Conservation (phyloP, 2,113 vertebrate species). For the Craseonycteris thonglongyai region DNA sequence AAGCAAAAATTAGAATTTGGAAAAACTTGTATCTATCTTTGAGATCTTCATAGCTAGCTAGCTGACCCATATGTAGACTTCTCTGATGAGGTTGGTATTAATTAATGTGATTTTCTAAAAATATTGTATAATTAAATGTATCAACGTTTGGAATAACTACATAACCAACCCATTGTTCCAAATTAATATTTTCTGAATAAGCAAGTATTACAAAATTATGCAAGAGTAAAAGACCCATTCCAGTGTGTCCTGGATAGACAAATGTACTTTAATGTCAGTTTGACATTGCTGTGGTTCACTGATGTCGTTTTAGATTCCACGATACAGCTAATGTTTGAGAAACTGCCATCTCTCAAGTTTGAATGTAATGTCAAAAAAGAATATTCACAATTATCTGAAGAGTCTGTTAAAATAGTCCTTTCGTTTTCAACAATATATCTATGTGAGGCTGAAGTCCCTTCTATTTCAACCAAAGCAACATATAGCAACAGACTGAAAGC, state of each 20-base stretch:
- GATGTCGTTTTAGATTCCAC: background rate
- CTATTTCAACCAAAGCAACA: background rate
- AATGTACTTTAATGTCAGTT: background rate
- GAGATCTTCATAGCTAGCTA: background rate
- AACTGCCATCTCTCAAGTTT: background rate
- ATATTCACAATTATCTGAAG: background rate
- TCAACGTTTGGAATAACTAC: background rate
- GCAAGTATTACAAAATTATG: background rate
- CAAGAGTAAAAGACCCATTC: background rate
- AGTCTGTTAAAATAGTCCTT: background rate
- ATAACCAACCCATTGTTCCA: background rate
- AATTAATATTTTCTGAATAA: background rate
- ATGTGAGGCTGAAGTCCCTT: background rate
- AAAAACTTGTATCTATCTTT: background rate
- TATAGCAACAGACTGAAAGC: background rate
- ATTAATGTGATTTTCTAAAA: background rate
- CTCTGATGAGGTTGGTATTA: background rate
- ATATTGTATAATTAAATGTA: background rate
- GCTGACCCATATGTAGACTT: background rate
- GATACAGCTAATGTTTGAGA: background rate
- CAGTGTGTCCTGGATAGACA: background rate
- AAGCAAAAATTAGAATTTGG: background rate
- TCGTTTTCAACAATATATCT: background rate
- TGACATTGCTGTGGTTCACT: background rate
- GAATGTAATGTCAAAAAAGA: background rate